Evolutionary conservation across 2,888 invertebrate species (phyloP), one percentile per base, ranked within the genome.

Genomic region (Eupithecia subfuscata): DNA sequence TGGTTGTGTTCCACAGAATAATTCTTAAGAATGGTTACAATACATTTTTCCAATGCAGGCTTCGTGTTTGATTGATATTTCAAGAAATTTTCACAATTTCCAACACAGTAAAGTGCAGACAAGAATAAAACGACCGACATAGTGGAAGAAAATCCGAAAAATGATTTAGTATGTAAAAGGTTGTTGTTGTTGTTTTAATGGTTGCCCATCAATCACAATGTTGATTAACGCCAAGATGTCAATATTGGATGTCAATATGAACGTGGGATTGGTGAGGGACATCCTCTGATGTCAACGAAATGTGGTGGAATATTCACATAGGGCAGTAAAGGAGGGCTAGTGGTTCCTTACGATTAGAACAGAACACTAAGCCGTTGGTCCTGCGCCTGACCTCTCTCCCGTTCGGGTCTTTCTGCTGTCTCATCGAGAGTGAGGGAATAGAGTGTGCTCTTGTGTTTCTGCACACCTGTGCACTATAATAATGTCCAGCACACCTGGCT

Each of bases 61-160:
- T 43, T 16, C 9, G 45, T 30, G 1, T 64, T 37, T 48, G 69
- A 25, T n/a, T 75, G 37, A 63, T 64, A 11, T 34, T n/a, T 16
- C 12, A 43, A 12, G n/a, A 43, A 37, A 22, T 43, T 56, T 37
- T 69, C n/a, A 75, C 78, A 74, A 64, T 45, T 73, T 45, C 64
- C 78, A 77, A 25, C 16, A n/a, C 40, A 7, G 25, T 43, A 67
- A 37, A 79, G 40, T 12, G 76, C 1, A 60, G 25, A 74, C 30
- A 80, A 22, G n/a, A 82, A 8, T 2, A 69, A 72, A n/a, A 74
- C 70, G 60, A 78, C 75, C 76, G 79, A 69, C 85, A 85, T 85
- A 70, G 72, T 68, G 74, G 64, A 25, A 71, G 40, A 22, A 30
- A 34, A 12, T 75, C 52, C 45, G 56, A 30, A 30, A 72, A 73